Base-by-base conservation (phyloP, 1,140 invertebrate species). In the Leguminivora glycinivorella region DNA sequence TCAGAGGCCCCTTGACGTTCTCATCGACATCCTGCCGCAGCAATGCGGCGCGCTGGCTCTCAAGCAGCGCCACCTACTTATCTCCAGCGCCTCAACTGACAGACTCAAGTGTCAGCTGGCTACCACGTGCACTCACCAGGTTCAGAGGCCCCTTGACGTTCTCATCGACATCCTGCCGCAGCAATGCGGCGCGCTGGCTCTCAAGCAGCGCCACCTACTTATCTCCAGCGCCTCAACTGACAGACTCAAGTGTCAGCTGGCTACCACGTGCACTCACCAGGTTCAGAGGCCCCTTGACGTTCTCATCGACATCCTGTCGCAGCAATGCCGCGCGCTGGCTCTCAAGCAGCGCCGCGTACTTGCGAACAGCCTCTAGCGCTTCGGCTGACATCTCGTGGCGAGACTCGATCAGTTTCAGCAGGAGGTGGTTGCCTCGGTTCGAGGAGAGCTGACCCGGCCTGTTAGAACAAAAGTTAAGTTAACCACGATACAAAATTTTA, bases 381-480 rank as follows among this genome's bases (percentile, higher is more conserved):
- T 75, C 94, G 93, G 56, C 93, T 79, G 1, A 95, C 93, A 71
- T 97, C 83, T 94, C 90, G 93, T 97, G 98, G 25, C 98, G 94
- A 75, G 93, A 92, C 60, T 92, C 92, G 3, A 99, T 82, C 29
- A 99, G 79, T 80, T 95, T 95, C 9, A 95, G 83, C 9, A 98
- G 86, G 10, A 99, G 92, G 83, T 94, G 87, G 89, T 99, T 99
- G 56, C 96, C 97, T 76, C 98, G 93, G 88, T 99, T 99, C 4
- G 96, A 95, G 0, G 93, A 86, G n/a, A 98, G 85, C 71, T 93
- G 93, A 40, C 92, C 93, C 70, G 93, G 93, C 70, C 94, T 95
- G 73, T 40, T 76, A 74, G 70, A 40, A 4, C 47, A 12, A 31
- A 25, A 9, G 12, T 60, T 17, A 74, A 82, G 26, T 29, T 5